phyloP scores from a whole-genome alignment of 2,113 vertebrate genomes.

The Deroptyus accipitrinus region DNA sequence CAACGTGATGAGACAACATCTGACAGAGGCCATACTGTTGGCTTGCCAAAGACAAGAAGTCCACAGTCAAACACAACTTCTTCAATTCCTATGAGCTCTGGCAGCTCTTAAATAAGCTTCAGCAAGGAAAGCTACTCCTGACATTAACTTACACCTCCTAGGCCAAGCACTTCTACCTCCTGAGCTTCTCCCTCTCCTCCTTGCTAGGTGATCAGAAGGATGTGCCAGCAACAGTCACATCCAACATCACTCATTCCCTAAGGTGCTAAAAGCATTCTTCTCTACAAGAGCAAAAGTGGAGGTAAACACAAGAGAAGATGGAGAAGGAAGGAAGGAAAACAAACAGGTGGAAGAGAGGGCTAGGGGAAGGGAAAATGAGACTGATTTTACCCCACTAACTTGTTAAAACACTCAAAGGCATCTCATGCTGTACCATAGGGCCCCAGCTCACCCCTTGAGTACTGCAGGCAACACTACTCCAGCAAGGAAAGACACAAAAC shows the following conservation, averaged over 20 bases:
- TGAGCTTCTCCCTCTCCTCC: neutral
- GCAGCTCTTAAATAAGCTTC: neutral
- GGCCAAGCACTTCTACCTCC: neutral
- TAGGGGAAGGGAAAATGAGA: neutral
- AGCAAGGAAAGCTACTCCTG: neutral
- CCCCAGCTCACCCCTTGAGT: neutral
- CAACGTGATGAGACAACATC: neutral
- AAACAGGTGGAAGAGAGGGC: neutral
- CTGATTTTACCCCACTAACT: neutral
- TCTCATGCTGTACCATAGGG: neutral
- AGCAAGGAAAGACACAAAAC: neutral
- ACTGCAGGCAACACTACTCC: neutral
- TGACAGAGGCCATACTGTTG: neutral
- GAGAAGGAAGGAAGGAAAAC: neutral
- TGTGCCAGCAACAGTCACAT: neutral
- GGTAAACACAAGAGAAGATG: neutral
- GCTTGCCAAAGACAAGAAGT: neutral
- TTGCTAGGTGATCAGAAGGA: neutral
- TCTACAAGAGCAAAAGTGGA: neutral
- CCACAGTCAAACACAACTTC: neutral
- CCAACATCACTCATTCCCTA: neutral
- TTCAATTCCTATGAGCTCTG: neutral
- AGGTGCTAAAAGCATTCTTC: neutral
- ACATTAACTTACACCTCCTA: neutral
- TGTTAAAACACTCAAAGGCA: neutral